These are phyloP conservation scores for Poeciliopsis infans DNA, from an alignment of 2,797 vertebrate species.

Conservation along the genomic window DNA sequence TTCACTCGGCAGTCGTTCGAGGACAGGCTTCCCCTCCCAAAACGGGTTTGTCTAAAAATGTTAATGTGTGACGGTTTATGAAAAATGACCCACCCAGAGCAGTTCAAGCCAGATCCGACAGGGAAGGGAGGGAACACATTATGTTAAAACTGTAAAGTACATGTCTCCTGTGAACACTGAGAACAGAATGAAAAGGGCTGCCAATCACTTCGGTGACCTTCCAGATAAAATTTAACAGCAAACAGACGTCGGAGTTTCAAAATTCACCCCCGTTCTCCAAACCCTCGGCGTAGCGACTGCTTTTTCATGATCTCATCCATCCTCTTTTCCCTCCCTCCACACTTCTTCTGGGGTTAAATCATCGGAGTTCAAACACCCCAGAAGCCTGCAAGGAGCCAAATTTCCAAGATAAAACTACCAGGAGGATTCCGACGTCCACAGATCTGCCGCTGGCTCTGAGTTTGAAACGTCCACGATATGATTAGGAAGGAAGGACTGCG, in stretches of 20 bases:
- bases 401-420: background rate
- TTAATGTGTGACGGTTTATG: slow-evolving; percentile 17
- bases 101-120: slow-evolving; percentile 6
- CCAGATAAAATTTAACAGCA: slow-evolving; percentile 23
- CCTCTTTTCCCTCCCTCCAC: background rate
- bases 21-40: slow-evolving; percentile 20
- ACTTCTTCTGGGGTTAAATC: slow-evolving; percentile 19
- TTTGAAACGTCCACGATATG: slow-evolving; percentile 23
- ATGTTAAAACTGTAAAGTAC: slow-evolving; percentile 10
- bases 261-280: slow-evolving; percentile 21
- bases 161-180: slow-evolving; percentile 18
- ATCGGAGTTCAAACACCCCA: slow-evolving; percentile 29
- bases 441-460: slow-evolving; percentile 2
- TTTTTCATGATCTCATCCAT: slow-evolving; percentile 18
- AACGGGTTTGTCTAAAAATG: slow-evolving; percentile 16
- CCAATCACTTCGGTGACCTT: slow-evolving; percentile 26
- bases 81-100: slow-evolving; percentile 19
- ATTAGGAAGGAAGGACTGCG: slow-evolving; percentile 12
- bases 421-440: slow-evolving; percentile 23
- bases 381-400: slow-evolving; percentile 4
- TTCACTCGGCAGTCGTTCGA: slow-evolving; percentile 13
- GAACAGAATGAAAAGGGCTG: slow-evolving; percentile 33
- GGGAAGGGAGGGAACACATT: slow-evolving; percentile 15
- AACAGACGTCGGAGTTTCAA: slow-evolving; percentile 22
- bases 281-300: background rate